phyloP scores from a whole-genome alignment of 2,113 vertebrate genomes.

The Indicator indicator region DNA sequence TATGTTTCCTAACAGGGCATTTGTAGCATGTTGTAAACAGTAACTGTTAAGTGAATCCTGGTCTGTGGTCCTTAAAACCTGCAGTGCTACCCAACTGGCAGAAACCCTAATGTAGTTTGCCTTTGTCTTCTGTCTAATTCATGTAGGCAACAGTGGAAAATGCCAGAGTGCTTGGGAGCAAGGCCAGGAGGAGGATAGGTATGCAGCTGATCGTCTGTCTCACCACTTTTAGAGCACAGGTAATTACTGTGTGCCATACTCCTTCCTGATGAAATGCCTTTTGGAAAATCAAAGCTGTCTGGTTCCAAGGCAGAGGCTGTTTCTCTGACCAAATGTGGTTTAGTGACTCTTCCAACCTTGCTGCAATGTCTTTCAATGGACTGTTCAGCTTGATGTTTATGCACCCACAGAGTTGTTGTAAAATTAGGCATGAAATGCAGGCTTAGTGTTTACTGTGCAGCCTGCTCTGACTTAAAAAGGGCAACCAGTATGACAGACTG shows the following conservation, averaged over 20 bases:
- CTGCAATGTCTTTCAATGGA: neutral
- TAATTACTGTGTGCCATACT: conserved; percentile 17
- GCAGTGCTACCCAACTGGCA: conserved; percentile 3
- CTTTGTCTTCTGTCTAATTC: conserved; percentile 43
- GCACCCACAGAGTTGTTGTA: neutral
- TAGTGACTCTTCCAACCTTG: conserved; percentile 1
- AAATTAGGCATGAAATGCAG: neutral
- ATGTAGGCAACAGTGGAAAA: neutral
- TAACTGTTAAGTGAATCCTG: conserved; percentile 19
- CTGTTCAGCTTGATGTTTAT: conserved; percentile 27
- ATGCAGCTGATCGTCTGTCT: conserved; percentile 49
- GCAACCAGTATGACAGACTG: neutral
- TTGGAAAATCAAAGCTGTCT: conserved; percentile 39
- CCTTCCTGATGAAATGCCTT: conserved; percentile 38
- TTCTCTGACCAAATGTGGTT: conserved; percentile 32
- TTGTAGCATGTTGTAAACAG: conserved; percentile 52
- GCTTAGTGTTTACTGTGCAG: neutral
- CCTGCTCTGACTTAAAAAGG: neutral
- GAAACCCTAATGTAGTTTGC: neutral
- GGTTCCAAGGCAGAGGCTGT: neutral
- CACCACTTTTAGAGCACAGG: neutral
- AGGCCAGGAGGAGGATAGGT: conserved; percentile 58
- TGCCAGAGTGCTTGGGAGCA: conserved; percentile 48
- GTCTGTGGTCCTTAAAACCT: conserved; percentile 1
- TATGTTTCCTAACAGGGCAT: conserved; percentile 29